Evolutionary conservation across 2,113 vertebrate genomes (phyloP), one percentile per base, ranked within the genome.

Genomic region (Callorhinus ursinus): DNA sequence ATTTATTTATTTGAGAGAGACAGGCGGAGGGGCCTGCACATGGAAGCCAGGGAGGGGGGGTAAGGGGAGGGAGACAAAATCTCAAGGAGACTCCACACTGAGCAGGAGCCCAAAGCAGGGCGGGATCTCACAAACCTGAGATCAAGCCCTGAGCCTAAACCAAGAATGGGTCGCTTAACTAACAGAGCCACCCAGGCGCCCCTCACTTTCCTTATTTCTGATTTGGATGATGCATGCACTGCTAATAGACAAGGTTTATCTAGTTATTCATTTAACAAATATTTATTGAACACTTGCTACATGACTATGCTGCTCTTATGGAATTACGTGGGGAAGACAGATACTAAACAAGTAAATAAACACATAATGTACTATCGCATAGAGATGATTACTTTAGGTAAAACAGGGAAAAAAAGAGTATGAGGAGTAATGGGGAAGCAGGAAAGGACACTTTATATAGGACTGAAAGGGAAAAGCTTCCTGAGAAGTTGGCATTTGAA

Each of bases 231-330:
- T 59, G 31, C 10, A 51, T 74, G 11, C 18, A 84, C 91, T 82
- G 10, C 21, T 55, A 88, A 65, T 57, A 33, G 7, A 69, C 3
- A 67, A 42, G 14, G 21, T 84, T 93, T 51, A 82, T 80, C 36
- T 89, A 49, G 33, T 39, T 92, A 82, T 76, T 69, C 14, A 39
- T 59, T 96, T 81, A 67, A 82, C 10, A 74, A 26, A 74, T 81
- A 71, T 49, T 51, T 81, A 80, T 74, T 74, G 33, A 84, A 72
- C 36, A 81, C 4, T 33, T 97, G n/a, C 59, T 79, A 31, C 16
- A 24, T 79, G 24, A 13, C 7, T 33, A 55, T 36, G 19, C 11
- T 87, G 3, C 19, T 6, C 1, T 65, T 74, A 82, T 4, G n/a
- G 5, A 95, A 86, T 86, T 86, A 26, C 3, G 39, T 7, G 2